Evolutionary conservation across 2,113 vertebrate species (phyloP).

Genomic region (Saccopteryx bilineata): DNA sequence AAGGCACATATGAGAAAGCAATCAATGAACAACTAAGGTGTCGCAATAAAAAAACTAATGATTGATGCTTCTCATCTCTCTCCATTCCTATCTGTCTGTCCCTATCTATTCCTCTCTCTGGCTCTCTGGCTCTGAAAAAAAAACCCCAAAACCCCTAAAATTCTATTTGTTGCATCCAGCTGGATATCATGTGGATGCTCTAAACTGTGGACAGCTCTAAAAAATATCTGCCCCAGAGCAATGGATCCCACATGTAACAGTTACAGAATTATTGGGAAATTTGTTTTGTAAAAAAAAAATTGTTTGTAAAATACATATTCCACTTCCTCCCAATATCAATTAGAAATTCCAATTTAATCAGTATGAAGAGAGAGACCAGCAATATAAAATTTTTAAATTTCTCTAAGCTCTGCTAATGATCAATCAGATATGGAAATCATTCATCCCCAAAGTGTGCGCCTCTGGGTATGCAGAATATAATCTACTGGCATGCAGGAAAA

Average conservation of each 20-base stretch:
- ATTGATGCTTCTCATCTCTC: no score
- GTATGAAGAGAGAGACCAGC: background rate
- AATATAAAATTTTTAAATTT: background rate
- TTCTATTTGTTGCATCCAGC: background rate
- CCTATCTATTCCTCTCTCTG: no score
- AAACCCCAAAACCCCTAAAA: background rate
- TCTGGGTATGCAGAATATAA: background rate
- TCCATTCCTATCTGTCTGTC: no score
- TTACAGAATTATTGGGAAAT: background rate
- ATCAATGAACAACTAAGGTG: no score
- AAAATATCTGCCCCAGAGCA: background rate
- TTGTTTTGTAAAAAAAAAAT: no score
- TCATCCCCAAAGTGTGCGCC: background rate
- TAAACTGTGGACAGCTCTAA: background rate
- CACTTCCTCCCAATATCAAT: background rate
- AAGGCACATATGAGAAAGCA: no score
- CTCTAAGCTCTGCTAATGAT: background rate
- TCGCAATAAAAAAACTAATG: no score
- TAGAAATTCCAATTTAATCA: background rate
- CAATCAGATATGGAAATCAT: background rate
- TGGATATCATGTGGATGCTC: background rate
- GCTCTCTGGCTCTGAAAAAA: no score
- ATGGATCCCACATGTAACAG: background rate
- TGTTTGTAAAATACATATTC: conserved; percentile 14
- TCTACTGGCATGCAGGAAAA: background rate